Evolutionary conservation across 2,797 vertebrate species (phyloP).

Genomic region (Myotis vivesi): DNA sequence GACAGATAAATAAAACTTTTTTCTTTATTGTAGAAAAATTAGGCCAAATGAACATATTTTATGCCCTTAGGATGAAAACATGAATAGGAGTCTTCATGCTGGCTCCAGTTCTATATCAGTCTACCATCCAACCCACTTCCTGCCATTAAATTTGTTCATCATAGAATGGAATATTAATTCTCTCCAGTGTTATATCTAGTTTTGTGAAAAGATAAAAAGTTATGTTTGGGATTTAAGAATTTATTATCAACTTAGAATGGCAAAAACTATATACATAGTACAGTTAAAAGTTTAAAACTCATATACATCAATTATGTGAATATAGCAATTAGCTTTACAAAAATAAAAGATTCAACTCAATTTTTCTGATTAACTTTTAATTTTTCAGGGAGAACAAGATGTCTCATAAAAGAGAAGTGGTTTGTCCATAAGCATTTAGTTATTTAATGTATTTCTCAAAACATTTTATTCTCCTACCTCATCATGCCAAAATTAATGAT

Average conservation of each 20-base stretch:
- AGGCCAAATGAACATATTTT: neutral
- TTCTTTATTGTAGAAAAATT: neutral
- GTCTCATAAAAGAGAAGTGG: neutral
- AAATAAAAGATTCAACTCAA: neutral
- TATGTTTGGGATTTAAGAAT: neutral
- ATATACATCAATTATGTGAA: neutral
- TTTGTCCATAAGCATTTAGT: neutral
- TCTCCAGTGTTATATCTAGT: neutral
- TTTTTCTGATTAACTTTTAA: neutral
- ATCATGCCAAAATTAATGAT: neutral
- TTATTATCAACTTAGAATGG: neutral
- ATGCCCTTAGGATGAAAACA: neutral
- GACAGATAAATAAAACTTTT: neutral
- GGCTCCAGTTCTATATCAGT: neutral
- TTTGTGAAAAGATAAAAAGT: neutral
- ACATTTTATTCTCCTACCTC: neutral
- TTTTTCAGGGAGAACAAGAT: neutral
- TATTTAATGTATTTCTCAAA: neutral
- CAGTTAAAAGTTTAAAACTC: neutral
- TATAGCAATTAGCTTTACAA: neutral
- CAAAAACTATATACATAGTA: neutral
- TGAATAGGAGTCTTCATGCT: neutral
- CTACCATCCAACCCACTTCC: no score
- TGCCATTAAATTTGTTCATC: neutral
- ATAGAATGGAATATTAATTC: neutral